These are phyloP conservation scores for Nicator chloris DNA, from an alignment of 2,113 vertebrate species.

Conservation along the genomic window DNA sequence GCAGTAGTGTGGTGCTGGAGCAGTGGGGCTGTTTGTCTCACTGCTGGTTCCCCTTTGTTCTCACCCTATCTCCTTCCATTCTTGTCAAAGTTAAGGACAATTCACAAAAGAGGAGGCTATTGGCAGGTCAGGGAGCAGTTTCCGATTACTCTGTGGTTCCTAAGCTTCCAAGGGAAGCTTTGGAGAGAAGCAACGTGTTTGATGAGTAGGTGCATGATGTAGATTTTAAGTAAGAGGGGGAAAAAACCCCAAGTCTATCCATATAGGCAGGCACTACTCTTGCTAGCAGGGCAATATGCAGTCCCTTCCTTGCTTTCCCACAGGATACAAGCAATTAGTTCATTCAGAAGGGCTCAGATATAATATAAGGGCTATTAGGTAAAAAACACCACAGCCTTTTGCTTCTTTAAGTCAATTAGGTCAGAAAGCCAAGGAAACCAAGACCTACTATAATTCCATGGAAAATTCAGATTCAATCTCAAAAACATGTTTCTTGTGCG, in stretches of 20 bases:
- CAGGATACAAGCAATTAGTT: background rate
- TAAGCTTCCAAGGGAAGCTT: background rate
- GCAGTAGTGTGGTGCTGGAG: background rate
- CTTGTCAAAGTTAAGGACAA: slow-evolving; percentile 2
- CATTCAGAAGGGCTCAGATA: background rate
- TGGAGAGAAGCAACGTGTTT: background rate
- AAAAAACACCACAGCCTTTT: background rate
- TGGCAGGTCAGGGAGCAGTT: background rate
- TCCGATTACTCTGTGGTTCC: background rate
- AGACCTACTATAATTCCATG: background rate
- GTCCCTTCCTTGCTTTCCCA: background rate
- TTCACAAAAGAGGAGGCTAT: background rate
- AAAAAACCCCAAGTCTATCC: background rate
- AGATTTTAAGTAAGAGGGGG: background rate
- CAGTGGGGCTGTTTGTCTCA: background rate
- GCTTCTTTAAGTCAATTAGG: background rate
- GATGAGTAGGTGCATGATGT: background rate
- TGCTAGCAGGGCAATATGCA: background rate
- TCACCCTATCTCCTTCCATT: background rate
- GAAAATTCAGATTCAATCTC: background rate
- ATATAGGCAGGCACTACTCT: background rate
- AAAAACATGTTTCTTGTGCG: background rate
- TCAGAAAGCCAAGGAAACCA: background rate
- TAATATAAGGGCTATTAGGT: background rate
- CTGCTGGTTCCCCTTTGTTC: background rate